Percentiles rank a stretch among this genome's conserved stretches.
phyloP scores from a whole-genome alignment of 2,113 vertebrate species.

The Tichodroma muraria region DNA sequence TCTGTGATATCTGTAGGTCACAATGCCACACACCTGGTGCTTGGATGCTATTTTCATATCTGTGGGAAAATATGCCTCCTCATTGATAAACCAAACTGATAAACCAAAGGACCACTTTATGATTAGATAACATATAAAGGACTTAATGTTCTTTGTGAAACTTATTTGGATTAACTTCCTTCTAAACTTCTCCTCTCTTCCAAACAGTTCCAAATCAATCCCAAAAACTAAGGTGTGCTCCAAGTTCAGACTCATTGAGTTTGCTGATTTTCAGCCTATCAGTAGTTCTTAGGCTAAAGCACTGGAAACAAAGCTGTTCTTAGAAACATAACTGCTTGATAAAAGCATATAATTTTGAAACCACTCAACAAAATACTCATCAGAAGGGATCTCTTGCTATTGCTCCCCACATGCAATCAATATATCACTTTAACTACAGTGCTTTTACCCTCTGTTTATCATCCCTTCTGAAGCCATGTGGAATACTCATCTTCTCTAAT shows the following conservation, averaged over 20 bases:
- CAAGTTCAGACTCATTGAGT: neutral
- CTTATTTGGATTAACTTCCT: neutral
- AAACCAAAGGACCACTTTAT: neutral
- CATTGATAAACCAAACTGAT: neutral
- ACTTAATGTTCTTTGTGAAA: neutral
- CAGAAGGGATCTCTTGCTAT: conserved; percentile 49
- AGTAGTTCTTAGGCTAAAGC: neutral
- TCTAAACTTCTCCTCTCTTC: neutral
- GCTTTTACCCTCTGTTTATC: conserved; percentile 85
- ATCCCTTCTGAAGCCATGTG: conserved; percentile 88
- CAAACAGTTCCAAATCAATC: neutral
- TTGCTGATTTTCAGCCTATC: conserved; percentile 26
- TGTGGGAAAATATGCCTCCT: neutral
- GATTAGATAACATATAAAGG: neutral
- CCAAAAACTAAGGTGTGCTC: neutral
- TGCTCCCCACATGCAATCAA: conserved; percentile 79
- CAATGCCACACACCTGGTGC: neutral
- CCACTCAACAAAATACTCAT: conserved; percentile 69
- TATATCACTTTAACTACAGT: conserved; percentile 89
- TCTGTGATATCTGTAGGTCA: neutral
- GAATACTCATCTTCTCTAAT: conserved; percentile 93
- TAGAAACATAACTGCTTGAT: conserved; percentile 18
- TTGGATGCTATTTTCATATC: neutral
- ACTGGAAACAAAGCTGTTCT: neutral
- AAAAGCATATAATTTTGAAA: conserved; percentile 53